Evolutionary conservation across 2,113 vertebrate genomes (phyloP).

Genomic region (Petrocephalus zakoni): DNA sequence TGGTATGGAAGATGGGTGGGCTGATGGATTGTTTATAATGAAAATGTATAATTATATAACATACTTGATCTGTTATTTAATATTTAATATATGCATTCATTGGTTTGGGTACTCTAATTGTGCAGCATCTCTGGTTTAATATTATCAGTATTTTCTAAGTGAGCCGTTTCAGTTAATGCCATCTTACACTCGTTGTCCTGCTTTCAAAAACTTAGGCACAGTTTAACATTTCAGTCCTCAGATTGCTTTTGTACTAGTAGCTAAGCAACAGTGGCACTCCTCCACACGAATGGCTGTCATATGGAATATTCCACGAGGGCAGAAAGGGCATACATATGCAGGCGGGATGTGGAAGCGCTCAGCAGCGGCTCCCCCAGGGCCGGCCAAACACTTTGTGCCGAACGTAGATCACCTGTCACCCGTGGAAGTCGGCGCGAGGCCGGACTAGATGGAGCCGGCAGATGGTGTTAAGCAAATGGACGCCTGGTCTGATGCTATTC

Average conservation of each 20-base stretch:
- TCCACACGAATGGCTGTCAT: conserved; percentile 54
- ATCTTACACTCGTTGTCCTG: neutral
- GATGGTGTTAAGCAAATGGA: conserved; percentile 78
- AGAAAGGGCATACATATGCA: conserved; percentile 9
- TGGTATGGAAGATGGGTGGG: neutral
- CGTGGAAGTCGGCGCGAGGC: conserved; percentile 53
- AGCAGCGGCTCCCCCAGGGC: conserved; percentile 58
- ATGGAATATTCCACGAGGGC: conserved; percentile 47
- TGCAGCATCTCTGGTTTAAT: neutral
- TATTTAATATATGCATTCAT: neutral
- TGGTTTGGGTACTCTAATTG: neutral
- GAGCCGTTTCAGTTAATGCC: neutral
- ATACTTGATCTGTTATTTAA: neutral
- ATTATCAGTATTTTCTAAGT: neutral
- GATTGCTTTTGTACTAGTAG: conserved; percentile 56
- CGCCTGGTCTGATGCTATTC: conserved; percentile 73
- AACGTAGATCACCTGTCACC: conserved; percentile 77
- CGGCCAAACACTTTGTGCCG: conserved; percentile 61
- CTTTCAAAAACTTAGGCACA: conserved; percentile 56
- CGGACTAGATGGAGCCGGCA: conserved; percentile 79
- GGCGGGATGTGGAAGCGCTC: conserved; percentile 49
- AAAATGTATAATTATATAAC: neutral
- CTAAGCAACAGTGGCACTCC: conserved; percentile 50
- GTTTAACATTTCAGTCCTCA: conserved; percentile 60
- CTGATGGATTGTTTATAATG: neutral